phyloP scores from a whole-genome alignment of 2,888 invertebrate genomes.

The Machimus atricapillus region DNA sequence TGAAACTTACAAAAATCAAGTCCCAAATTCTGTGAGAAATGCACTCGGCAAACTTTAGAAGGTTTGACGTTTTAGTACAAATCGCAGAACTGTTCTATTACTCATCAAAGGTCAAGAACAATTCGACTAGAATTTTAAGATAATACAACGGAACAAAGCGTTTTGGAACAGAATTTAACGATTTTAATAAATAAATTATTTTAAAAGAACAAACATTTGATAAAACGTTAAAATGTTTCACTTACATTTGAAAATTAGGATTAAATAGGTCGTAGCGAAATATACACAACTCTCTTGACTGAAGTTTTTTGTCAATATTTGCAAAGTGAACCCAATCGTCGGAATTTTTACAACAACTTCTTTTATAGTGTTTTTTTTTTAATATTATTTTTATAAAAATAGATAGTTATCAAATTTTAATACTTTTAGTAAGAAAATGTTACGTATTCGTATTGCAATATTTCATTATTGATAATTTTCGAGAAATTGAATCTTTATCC shows the following conservation, averaged over 20 bases:
- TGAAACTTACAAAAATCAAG: neutral
- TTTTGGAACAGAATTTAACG: neutral
- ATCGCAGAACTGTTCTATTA: neutral
- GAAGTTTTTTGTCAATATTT: neutral
- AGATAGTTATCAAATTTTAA: too few relatives aligned
- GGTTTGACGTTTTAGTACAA: neutral
- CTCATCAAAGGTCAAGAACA: neutral
- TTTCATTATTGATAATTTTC: too few relatives aligned
- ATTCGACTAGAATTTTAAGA: neutral
- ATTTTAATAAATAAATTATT: neutral
- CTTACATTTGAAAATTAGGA: neutral
- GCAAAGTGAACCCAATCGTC: neutral
- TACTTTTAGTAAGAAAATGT: too few relatives aligned
- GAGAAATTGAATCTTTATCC: too few relatives aligned
- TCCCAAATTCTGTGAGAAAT: neutral
- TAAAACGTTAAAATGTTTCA: neutral
- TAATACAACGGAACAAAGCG: neutral
- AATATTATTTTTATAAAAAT: too few relatives aligned
- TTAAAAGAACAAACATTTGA: neutral
- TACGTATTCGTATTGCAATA: too few relatives aligned
- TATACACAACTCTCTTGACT: neutral
- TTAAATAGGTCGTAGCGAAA: neutral
- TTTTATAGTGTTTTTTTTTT: too few relatives aligned
- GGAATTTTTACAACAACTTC: too few relatives aligned
- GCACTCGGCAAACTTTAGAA: neutral